Evolutionary conservation across 1,140 invertebrate species (phyloP), one percentile per base, ranked within the genome.

Genomic region (Ericerus pela): DNA sequence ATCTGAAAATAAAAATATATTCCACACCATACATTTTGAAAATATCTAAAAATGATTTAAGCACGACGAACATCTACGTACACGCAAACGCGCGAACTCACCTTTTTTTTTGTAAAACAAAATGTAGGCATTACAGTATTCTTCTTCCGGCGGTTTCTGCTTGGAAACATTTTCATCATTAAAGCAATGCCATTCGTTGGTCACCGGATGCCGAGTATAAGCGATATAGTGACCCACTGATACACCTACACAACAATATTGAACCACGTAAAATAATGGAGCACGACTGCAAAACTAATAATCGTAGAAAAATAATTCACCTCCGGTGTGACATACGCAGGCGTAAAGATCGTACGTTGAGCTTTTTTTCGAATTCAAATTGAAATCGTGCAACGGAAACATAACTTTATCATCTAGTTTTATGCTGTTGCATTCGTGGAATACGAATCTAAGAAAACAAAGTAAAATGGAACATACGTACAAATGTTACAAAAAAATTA

Each of bases 271-370:
- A 26, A 14, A 52, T 24, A 52, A 52, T 26, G n/a, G 18, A 18
- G 24, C 18, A 5, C 4, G n/a, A 30, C 20, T 29, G 3, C 8
- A 24, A 36, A 20, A 12, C 5, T 6, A 6, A 26, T 33, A 5
- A 20, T 14, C 4, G 16, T 26, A n/a, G 2, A 54, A 18, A 18
- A 26, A 29, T 12, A 37, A 66, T 67, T 63, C 67, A 81, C 80
- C 78, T 71, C 81, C 81, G 67, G 76, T 80, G 67, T 84, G 81
- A 67, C 80, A 82, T 24, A 84, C 79, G 61, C 77, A 79, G 29
- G 79, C 78, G 66, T 82, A 80, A 1, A 84, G 70, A 67, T 82
- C 77, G 64, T 82, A 84, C 6, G 69, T 56, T 43, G 55, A 20
- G 57, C 70, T 69, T 27, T 66, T 66, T 37, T 65, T 57, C 2